Evolutionary conservation across 1,140 invertebrate species (phyloP), one percentile per base, ranked within the genome.

Genomic region (Frieseomelitta varia): DNA sequence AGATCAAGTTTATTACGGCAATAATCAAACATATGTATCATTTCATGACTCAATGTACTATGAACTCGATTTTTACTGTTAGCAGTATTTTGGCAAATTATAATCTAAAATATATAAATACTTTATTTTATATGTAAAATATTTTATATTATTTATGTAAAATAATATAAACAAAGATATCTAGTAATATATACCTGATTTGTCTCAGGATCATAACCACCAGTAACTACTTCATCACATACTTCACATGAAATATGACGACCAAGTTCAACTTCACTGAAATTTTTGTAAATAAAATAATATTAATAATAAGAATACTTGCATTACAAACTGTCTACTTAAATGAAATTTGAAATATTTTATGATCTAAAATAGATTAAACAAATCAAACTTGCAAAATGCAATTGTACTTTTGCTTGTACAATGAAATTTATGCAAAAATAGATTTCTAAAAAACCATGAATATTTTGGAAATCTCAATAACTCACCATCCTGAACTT

Each of bases 21-120:
- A 91, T 97, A 98, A 93, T 99, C 99, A 94, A 99, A 99, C 98
- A 99, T 99, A 93, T 99, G 99, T 67, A 99, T 97, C 95, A 99
- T 96, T 95, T 99, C 99, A 94, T 99, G 99, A 2, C 97, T 96
- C 8, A 99, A 92, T 14, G 98, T 97, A 83, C 97, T 97, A 93
- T 97, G 97, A 1, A 98, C 96, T 89, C 96, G 95, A 11, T 96
- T 96, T 93, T 96, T 93, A 63, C 94, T 95, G 71, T 90, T 95
- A 24, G 96, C 96, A 74, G 96, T 96, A 95, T 99, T 99, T 93
- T 99, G 97, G 91, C 98, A 99, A 19, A 99, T 95, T 14, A 99
- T 97, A 85, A 99, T 96, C 97, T 99, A 93, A 24, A 95, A 95
- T 91, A 90, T 34, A 85, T 68, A 81, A 47, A 8, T 47, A 8